A percentile compares a stretch with the other conserved stretches of the same genome.
These are phyloP conservation scores for Pentamera pediparva DNA, from an alignment of 53 echinoderm and acorn worm genomes.

Conservation along the genomic window DNA sequence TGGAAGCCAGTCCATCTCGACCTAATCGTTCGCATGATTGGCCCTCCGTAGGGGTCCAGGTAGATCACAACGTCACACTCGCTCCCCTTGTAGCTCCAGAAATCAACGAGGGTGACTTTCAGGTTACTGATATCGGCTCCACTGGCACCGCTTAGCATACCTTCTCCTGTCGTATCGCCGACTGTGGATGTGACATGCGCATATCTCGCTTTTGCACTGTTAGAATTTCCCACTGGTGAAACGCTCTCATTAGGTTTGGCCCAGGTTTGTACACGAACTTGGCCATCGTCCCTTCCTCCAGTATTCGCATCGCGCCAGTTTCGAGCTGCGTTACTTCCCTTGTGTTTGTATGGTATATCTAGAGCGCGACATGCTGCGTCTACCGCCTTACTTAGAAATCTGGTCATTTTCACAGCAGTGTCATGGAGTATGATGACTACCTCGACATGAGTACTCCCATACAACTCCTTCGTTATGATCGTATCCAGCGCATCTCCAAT, in stretches of 20 bases:
- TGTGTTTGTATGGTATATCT: neutral
- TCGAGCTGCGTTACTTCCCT: too few species aligned
- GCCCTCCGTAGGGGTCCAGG: conserved; percentile 16
- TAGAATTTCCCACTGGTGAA: too few species aligned
- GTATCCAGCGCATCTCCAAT: neutral
- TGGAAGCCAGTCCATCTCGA: conserved; percentile 15
- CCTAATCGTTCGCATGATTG: conserved; percentile 1
- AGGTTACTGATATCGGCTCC: too few species aligned
- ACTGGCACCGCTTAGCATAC: neutral
- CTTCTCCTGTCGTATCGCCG: neutral
- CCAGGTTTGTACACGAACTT: too few species aligned
- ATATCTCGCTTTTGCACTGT: neutral
- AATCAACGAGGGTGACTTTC: conserved; percentile 15
- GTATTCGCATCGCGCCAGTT: too few species aligned
- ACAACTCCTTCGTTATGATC: neutral
- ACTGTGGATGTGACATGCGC: neutral
- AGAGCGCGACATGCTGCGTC: neutral
- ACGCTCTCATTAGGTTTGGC: too few species aligned
- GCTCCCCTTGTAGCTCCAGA: conserved; percentile 31
- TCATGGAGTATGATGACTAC: conserved; percentile 12
- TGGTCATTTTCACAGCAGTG: neutral
- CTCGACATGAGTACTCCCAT: neutral
- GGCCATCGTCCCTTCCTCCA: too few species aligned
- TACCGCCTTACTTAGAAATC: neutral
- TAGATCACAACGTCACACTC: conserved; percentile 9